Evolutionary conservation across 2,113 vertebrate genomes (phyloP), one percentile per base, ranked within the genome.

Genomic region (Corydoras maculifer): DNA sequence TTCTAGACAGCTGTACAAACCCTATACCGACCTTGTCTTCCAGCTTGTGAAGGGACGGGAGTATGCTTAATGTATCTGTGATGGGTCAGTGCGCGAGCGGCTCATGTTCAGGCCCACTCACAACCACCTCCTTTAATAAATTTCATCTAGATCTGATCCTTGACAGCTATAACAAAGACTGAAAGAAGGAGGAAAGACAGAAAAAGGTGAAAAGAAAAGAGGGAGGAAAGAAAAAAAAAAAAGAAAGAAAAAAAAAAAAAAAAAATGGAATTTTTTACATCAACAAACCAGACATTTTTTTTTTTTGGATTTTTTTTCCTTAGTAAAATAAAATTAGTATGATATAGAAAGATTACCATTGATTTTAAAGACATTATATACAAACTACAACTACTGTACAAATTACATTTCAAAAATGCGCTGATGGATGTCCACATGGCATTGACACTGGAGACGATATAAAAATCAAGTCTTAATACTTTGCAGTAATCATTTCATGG

Each of bases 381-480:
- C 88, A 90, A 83, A 88, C 68, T 69, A 77, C 85, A 84, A 84
- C 87, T 85, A 88, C 84, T 88, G 87, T 87, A 90, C 85, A 89
- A 70, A 70, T 80, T 78, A 75, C 76, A 75, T 85, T 79, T 62
- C 49, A 79, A 81, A 43, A 82, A 75, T 76, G 68, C 73, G 83
- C 75, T 25, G 69, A 62, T 70, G 70, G 68, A 73, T 77, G 69
- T 80, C 78, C 72, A 71, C 30, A 48, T 72, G 77, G 78, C 74
- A 77, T 78, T 81, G 60, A 58, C 80, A 7, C 13, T 64, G 70
- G 74, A 81, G 30, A 77, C 71, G 76, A 72, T 72, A 81, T 80
- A 67, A 77, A 77, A 58, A 73, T 51, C 29, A 69, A 75, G 49
- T 57, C 68, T 72, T 43, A 43, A 73, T 53, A 75, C 43, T 69